Evolutionary conservation across 2,113 vertebrate genomes (phyloP).

Genomic region (Murina feae): DNA sequence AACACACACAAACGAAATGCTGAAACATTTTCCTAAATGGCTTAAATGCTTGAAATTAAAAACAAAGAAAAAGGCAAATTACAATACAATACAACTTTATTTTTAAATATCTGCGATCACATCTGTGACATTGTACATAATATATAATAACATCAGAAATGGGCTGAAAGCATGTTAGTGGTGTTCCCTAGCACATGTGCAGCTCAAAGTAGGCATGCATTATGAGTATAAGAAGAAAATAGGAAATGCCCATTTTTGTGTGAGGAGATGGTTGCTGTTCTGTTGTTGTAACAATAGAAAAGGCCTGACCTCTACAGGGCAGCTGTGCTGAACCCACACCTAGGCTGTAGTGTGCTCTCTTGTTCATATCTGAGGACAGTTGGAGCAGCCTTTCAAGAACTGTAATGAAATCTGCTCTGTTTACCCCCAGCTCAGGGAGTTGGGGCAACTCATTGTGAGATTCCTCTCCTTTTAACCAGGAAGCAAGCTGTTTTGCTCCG

Average conservation of each 20-base stretch:
- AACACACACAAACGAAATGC: neutral
- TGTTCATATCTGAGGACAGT: neutral
- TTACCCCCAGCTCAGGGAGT: neutral
- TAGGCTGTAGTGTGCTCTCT: neutral
- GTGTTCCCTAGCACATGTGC: neutral
- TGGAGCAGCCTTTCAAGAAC: neutral
- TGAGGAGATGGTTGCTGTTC: neutral
- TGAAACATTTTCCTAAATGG: slow-evolving; percentile 40
- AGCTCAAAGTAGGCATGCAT: neutral
- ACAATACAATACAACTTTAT: neutral
- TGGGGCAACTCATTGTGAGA: neutral
- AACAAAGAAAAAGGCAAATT: slow-evolving; percentile 41
- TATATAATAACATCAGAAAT: neutral
- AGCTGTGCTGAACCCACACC: neutral
- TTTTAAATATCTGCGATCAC: neutral
- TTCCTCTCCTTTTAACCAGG: neutral
- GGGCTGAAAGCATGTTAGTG: neutral
- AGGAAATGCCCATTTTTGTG: neutral
- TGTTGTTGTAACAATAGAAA: neutral
- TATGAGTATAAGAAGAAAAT: neutral
- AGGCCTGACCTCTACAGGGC: neutral
- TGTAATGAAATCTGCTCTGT: neutral
- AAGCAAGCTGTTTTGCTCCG: neutral
- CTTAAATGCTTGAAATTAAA: slow-evolving; percentile 36
- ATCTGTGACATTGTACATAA: neutral